Base-by-base conservation (phyloP, 1,140 invertebrate genomes). In the Mylabris phalerata region DNA sequence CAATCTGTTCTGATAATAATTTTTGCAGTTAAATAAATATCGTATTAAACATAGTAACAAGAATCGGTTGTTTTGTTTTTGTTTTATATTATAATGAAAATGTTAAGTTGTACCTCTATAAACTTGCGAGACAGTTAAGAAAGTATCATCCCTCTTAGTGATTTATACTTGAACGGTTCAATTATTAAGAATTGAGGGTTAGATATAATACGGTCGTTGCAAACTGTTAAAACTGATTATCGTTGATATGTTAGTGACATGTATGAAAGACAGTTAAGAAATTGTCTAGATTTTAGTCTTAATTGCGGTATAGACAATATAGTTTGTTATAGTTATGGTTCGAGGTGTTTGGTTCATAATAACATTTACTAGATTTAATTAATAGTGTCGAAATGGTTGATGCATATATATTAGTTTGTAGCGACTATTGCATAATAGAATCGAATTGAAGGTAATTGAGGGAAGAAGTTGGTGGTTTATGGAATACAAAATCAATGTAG, bases 161-260 rank as follows among this genome's bases (percentile, higher is more conserved):
- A 19, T 42, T 38, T 19, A 52, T 52, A 10, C 51, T 54, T 54
- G 51, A 54, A 54, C 51, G 51, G 51, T 54, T 54, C 51, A 54
- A 54, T 54, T 46, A 54, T 44, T 54, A 44, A 24, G 42, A 45
- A 54, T 54, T 13, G 51, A 45, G 42, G 9, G 49, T 4, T 32
- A 32, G 32, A 32, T 32, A 32, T 32, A 32, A 45, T 19, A 13
- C 42, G 3, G 43, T 45, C 19, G 39, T 45, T 54, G 46, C 51
- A 54, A n/a, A 54, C 42, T 38, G 51, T 54, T 38, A 45, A 32
- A 54, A 45, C 26, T 32, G 51, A 54, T 54, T 54, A 54, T 54
- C 19, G 10, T 42, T 45, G 51, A 45, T 54, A 54, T 54, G 32
- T 26, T 54, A 45, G 46, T 54, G 46, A 42, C 43, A 54, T 54